Evolutionary conservation across 2,113 vertebrate species (phyloP), one percentile per base, ranked within the genome.

Genomic region (Epinephelus moara): DNA sequence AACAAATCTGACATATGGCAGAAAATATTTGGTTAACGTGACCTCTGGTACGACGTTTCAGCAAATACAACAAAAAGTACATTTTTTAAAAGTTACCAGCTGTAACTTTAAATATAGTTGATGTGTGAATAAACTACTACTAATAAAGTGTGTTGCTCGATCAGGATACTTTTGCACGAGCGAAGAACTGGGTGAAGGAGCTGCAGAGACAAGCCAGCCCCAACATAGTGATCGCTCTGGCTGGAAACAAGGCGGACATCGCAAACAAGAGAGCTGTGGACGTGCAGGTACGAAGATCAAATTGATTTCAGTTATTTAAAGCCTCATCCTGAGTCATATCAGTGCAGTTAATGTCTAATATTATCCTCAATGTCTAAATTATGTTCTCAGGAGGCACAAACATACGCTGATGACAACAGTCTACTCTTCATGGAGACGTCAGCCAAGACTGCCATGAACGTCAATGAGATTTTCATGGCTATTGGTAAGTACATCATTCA

Each of bases 151-250:
- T 81, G 27, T 73, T 80, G 25, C 5, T 61, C 59, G 40, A 78
- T 91, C 88, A 99, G 98, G 98, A 99, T 80, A 98, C 98, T 1
- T 99, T 99, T 91, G 93, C 89, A 83, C 96, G 98, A 87, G 98
- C 98, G 66, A 98, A 99, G 95, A 99, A 97, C 93, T 99, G 98
- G 98, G 98, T 99, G 93, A 99, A 99, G 92, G 98, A 99, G 93
- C 90, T 99, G 87, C 97, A 99, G 93, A 95, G 97, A 85, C 98
- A 99, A 95, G 98, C 98, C 81, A 99, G 96, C 88, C 97, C 98
- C 84, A 99, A 96, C 94, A 99, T 99, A 7, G 97, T 99, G 85
- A 99, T 99, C 45, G 97, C 97, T 42, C 94, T 99, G 75, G 96
- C 98, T 1, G 98, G 98, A 45, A 99, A 99, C 95, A 99, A 99